These are phyloP conservation scores for Poliocrania exsul DNA, from an alignment of 2,797 vertebrate species.

Conservation along the genomic window DNA sequence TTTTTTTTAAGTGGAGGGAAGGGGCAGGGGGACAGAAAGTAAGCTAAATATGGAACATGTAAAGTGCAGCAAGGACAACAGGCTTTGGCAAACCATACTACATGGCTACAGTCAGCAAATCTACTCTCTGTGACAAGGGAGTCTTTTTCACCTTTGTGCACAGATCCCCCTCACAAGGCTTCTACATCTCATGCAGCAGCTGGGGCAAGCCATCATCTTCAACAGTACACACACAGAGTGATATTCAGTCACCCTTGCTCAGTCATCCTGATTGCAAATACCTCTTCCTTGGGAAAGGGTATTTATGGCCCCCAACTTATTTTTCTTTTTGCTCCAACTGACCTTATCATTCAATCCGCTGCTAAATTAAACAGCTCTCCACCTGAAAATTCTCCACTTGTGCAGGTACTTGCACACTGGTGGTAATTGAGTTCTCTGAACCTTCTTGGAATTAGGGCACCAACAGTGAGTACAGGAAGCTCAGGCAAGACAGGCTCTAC, in stretches of 20 bases:
- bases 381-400: neutral
- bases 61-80: neutral
- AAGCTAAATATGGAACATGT: neutral
- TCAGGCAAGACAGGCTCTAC: neutral
- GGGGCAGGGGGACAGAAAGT: neutral
- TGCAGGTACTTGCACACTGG: neutral
- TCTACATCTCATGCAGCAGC: no score
- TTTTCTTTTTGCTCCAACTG: neutral
- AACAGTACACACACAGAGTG: neutral
- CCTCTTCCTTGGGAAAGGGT: neutral
- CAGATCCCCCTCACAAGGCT: no score
- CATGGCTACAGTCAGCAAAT: no score
- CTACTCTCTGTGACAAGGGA: no score
- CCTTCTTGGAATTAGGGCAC: neutral
- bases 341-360: neutral
- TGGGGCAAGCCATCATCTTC: neutral
- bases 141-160: no score
- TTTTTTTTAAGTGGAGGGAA: neutral
- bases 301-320: neutral
- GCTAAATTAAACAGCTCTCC: neutral
- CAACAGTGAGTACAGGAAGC: neutral
- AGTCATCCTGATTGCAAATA: neutral
- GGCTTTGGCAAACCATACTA: neutral
- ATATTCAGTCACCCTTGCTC: neutral
- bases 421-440: neutral